Conservation (phyloP, 2,113 vertebrate genomes). For the Anser cygnoides region DNA sequence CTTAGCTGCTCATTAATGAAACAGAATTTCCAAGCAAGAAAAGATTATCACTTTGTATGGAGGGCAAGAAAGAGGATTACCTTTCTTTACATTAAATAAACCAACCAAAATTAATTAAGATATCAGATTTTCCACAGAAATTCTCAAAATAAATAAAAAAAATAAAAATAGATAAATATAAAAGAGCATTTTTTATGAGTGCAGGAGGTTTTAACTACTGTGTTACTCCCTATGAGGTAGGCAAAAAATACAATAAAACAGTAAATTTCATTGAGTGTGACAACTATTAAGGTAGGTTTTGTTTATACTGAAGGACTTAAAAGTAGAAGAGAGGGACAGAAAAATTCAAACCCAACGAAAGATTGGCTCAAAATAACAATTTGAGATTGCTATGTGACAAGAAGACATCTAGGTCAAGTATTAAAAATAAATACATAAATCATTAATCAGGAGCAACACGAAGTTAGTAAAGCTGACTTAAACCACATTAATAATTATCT, state of each 20-base stretch:
- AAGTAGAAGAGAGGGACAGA: background rate
- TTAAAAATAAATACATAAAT: background rate
- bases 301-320: background rate
- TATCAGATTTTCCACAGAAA: conserved; percentile 12
- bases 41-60: background rate
- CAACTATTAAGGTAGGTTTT: background rate
- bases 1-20: background rate
- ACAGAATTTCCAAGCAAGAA: background rate
- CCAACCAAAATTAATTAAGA: background rate
- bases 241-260: background rate
- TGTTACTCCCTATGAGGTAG: background rate
- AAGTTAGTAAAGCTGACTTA: background rate
- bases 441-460: background rate
- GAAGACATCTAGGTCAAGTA: background rate
- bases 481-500: background rate
- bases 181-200: background rate
- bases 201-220: background rate
- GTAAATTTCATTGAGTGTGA: background rate
- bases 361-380: background rate
- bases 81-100: conserved; percentile 41
- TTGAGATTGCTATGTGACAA: background rate
- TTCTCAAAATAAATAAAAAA: background rate
- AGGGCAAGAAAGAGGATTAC: background rate
- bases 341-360: background rate
- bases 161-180: background rate